Evolutionary conservation across 30 jellyfish, hydroid and myxozoan genomes (phyloP), one percentile per base, ranked within the genome.

Genomic region (Cassiopea xamachana): DNA sequence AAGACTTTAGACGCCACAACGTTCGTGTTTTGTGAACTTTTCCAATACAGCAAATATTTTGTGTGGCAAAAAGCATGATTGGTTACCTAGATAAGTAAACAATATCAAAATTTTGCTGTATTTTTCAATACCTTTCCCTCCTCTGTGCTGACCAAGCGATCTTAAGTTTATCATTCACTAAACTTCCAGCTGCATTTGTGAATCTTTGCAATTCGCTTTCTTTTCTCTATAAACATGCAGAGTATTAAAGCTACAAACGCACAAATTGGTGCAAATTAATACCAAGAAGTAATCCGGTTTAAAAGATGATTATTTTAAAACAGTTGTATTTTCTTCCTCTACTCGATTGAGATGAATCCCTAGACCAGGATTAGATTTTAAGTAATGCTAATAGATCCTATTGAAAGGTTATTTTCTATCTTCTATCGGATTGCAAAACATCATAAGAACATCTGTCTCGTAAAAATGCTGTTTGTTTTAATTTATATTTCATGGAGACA

Each of bases 161-260:
- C 61, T 51, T 27, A n/a, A 75, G 70, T 16, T 75, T 75, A 46
- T 59, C 70, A 46, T 43, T 75, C 46, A 75, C 68, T 17, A 75
- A 75, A 43, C 46, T 69, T 46, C 69, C 84, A 75, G 84, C 84
- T 7, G 84, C 84, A 7, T 18, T 39, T 9, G 84, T 75, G 44
- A 75, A 75, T 39, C 48, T 75, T 2, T 51, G 67, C 46, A 75
- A 75, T 50, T 75, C 84, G 68, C 68, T 47, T 75, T 75, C 84
- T 75, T 27, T 45, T 46, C 67, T 75, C 84, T 75, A 46, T 8
- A 46, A 75, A 16, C 60, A 18, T 14, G 15, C 17, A 73, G 14
- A 6, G 51, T 39, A 39, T 47, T 39, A 73, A 27, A 27, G 17
- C 16, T 6, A 50, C 18, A 1, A n/a, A 47, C 17, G 8, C 60